phyloP scores from a whole-genome alignment of 2,113 vertebrate genomes.

The Tringa solitaria region DNA sequence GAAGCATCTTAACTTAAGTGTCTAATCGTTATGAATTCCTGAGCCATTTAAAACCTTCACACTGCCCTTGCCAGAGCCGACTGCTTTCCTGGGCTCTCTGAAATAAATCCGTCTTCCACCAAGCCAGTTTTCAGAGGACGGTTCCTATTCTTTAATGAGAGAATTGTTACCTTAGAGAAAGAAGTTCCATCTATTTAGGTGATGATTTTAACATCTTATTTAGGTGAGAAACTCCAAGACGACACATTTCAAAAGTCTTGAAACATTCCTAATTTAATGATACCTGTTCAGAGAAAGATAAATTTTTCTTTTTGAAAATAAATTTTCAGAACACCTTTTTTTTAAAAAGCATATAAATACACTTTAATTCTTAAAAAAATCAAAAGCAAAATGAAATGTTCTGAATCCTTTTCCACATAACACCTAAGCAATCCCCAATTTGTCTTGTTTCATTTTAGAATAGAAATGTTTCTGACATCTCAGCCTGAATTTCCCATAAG shows the following conservation, averaged over 20 bases:
- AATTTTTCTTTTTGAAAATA: not conserved
- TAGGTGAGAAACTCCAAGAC: not conserved
- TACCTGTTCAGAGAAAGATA: not conserved
- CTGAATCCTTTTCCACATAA: not conserved
- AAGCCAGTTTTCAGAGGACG: not conserved
- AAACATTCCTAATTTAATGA: not conserved
- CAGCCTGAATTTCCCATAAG: not conserved
- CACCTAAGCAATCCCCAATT: not conserved
- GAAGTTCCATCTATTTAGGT: not conserved
- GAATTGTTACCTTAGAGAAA: not conserved
- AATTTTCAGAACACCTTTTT: not conserved
- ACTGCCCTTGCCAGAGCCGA: not conserved
- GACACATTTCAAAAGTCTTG: not conserved
- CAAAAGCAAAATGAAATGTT: not conserved
- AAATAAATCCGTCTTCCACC: not conserved
- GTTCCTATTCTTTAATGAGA: not conserved
- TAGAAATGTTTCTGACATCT: slow-evolving; percentile 19
- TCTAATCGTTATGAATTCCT: not conserved
- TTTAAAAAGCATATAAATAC: not conserved
- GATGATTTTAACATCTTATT: not conserved
- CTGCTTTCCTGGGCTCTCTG: not conserved
- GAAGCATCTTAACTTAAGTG: not conserved
- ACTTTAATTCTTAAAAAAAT: not conserved
- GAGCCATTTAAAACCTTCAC: not conserved
- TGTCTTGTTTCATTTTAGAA: not conserved